A percentile compares a stretch with the other conserved stretches of the same genome.
phyloP scores from a whole-genome alignment of 2,113 vertebrate genomes.

The Hippocampus guttulatus region DNA sequence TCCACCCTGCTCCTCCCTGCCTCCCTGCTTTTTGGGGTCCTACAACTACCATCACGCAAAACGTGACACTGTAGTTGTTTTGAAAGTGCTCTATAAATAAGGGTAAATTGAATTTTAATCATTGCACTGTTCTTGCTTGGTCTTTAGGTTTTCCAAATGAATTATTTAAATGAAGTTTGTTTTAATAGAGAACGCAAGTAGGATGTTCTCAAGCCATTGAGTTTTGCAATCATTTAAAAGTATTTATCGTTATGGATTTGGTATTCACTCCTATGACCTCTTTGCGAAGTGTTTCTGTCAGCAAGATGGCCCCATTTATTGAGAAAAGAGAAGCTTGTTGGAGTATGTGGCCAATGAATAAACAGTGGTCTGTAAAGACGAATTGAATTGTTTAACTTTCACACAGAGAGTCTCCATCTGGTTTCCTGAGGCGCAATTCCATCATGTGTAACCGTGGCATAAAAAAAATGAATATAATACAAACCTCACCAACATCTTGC shows the following conservation, averaged over 20 bases:
- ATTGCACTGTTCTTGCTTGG: no score
- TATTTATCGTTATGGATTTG: neutral
- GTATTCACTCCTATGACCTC: neutral
- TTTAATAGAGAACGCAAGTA: no score
- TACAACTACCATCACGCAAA: no score
- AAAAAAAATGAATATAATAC: slow-evolving; percentile 14
- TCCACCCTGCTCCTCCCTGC: no score
- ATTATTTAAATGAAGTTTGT: no score
- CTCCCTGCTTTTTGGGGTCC: no score
- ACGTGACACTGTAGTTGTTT: no score
- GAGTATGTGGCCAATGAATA: neutral
- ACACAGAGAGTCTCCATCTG: slow-evolving; percentile 59
- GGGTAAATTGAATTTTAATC: no score
- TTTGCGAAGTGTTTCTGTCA: neutral
- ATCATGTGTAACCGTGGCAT: slow-evolving; percentile 57
- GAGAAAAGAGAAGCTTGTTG: neutral
- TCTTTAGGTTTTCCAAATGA: no score
- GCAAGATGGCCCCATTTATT: neutral
- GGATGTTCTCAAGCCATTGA: no score
- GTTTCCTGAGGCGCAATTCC: slow-evolving; percentile 53
- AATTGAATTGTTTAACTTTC: slow-evolving; percentile 40
- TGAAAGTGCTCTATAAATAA: no score
- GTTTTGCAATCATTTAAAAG: neutral
- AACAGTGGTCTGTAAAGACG: slow-evolving; percentile 27
- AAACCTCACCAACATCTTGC: slow-evolving; percentile 30